Conservation (phyloP, 2,797 vertebrate species). For the Sebastes iracundus region DNA sequence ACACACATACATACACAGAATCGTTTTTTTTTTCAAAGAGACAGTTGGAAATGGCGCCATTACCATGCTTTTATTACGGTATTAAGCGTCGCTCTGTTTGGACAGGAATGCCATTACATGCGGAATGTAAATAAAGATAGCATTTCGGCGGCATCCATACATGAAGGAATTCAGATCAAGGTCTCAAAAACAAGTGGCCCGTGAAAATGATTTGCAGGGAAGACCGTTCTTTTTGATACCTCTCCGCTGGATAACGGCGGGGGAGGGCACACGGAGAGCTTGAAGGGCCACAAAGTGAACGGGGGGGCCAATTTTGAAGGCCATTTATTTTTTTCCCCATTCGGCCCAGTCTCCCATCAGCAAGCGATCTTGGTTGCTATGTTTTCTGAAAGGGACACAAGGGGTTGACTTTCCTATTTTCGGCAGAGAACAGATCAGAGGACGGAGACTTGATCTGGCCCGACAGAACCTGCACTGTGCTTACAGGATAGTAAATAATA, state of each 20-base stretch:
- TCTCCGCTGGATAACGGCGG: conserved; percentile 29
- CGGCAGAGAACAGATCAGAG: neutral
- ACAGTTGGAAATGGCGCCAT: conserved; percentile 54
- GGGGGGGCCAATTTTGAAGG: conserved; percentile 31
- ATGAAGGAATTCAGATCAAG: conserved; percentile 36
- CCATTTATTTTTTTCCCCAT: conserved; percentile 34
- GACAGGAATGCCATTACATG: conserved; percentile 30
- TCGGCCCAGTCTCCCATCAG: conserved; percentile 3
- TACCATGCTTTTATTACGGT: conserved; percentile 40
- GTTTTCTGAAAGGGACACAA: neutral
- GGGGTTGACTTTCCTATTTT: neutral
- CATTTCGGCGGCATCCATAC: conserved; percentile 10
- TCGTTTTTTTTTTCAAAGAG: conserved; percentile 44
- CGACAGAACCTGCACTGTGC: neutral
- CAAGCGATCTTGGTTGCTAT: neutral
- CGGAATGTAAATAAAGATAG: conserved; percentile 50
- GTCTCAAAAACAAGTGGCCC: conserved; percentile 43
- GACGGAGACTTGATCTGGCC: neutral
- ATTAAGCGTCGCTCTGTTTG: conserved; percentile 33
- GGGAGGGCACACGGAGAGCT: neutral
- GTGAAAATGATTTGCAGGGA: conserved; percentile 61
- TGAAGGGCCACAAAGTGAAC: conserved; percentile 36
- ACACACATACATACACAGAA: conserved; percentile 4
- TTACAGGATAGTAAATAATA: neutral
- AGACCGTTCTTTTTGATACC: conserved; percentile 44